phyloP scores from a whole-genome alignment of 2,113 vertebrate genomes.

The Zosterops japonicus region DNA sequence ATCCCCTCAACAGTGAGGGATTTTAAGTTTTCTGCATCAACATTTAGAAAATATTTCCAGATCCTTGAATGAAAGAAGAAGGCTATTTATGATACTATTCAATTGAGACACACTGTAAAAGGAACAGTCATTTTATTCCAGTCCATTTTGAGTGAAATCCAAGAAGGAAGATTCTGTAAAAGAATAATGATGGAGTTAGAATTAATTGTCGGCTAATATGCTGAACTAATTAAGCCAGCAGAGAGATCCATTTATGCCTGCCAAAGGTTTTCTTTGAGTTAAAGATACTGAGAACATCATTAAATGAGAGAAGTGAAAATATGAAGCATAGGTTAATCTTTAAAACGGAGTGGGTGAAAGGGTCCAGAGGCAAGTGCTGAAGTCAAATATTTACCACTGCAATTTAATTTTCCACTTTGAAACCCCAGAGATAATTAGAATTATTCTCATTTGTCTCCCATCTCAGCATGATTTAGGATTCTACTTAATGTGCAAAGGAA shows the following conservation, averaged over 20 bases:
- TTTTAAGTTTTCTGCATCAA: not conserved
- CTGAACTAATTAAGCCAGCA: conserved; percentile 54
- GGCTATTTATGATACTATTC: not conserved
- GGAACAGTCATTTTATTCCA: not conserved
- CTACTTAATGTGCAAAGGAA: not conserved
- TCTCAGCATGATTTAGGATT: conserved; percentile 43
- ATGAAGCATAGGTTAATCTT: conserved; percentile 49
- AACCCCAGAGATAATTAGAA: conserved; percentile 54
- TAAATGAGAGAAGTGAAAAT: conserved; percentile 34
- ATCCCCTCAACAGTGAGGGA: not conserved
- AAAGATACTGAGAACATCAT: conserved; percentile 8
- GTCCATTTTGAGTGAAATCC: conserved; percentile 19
- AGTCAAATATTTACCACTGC: conserved; percentile 64
- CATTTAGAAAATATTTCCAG: conserved; percentile 17
- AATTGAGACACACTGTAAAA: not conserved
- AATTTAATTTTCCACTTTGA: conserved; percentile 61
- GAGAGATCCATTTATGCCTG: conserved; percentile 42
- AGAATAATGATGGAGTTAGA: conserved; percentile 30
- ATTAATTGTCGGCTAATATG: conserved; percentile 58
- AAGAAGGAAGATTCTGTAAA: conserved; percentile 4
- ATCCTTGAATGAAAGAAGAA: not conserved
- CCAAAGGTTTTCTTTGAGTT: conserved; percentile 45
- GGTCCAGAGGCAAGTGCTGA: conserved; percentile 38
- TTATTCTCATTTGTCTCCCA: conserved; percentile 46
- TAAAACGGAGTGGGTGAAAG: conserved; percentile 34